These are phyloP conservation scores for Oreochromis mossambicus DNA, from an alignment of 2,797 vertebrate genomes.

Conservation along the genomic window DNA sequence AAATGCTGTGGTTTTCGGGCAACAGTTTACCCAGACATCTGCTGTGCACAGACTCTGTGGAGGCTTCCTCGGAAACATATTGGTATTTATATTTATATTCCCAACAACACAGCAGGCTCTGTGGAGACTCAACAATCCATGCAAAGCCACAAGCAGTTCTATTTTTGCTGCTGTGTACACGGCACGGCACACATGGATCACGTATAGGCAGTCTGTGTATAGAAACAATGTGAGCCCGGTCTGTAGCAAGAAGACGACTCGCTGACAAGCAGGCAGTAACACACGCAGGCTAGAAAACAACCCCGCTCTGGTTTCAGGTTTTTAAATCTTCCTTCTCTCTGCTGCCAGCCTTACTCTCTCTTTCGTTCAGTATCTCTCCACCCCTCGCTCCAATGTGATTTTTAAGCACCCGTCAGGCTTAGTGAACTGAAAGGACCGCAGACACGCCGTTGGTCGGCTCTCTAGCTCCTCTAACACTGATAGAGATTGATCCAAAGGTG, in stretches of 20 bases:
- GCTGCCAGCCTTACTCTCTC: not conserved
- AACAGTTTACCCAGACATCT: not conserved
- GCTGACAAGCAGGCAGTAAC: not conserved
- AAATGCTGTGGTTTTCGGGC: not conserved
- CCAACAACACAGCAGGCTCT: slow-evolving; percentile 46
- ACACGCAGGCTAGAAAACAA: not conserved
- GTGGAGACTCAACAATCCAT: slow-evolving; percentile 35
- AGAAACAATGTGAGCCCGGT: slow-evolving; percentile 3
- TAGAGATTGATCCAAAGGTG: slow-evolving; percentile 23
- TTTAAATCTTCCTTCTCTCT: not conserved
- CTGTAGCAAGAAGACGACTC: not conserved
- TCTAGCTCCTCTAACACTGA: not conserved
- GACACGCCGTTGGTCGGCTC: not conserved
- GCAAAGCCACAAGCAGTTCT: slow-evolving; percentile 17
- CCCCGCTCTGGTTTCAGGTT: not conserved
- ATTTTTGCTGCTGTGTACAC: slow-evolving; percentile 7
- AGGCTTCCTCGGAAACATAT: slow-evolving; percentile 28
- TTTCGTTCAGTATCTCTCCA: not conserved
- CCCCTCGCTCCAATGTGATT: not conserved
- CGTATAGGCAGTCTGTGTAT: not conserved
- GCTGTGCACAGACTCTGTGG: not conserved
- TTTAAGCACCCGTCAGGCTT: not conserved
- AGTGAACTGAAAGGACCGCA: not conserved
- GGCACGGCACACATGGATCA: not conserved
- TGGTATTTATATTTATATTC: slow-evolving; percentile 58